Conservation (phyloP, 2,113 vertebrate species). For the Henicopernis longicauda region DNA sequence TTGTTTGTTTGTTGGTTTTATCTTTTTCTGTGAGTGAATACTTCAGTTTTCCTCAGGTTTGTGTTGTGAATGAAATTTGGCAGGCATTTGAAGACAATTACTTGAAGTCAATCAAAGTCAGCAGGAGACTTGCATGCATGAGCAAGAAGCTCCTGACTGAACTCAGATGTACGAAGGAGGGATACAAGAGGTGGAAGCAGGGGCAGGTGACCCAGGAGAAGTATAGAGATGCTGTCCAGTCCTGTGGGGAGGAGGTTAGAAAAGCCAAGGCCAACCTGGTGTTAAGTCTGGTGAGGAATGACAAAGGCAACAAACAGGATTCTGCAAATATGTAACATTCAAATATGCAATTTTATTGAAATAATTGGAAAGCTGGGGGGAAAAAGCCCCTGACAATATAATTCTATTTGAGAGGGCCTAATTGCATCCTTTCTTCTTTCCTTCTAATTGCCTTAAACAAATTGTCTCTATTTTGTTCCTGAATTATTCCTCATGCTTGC, state of each 20-base stretch:
- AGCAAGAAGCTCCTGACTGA: background rate
- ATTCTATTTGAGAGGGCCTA: background rate
- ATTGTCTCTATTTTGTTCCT: background rate
- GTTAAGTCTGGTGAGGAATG: background rate
- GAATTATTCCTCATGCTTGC: background rate
- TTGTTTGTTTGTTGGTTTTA: background rate
- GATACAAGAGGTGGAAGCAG: background rate
- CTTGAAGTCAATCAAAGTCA: background rate
- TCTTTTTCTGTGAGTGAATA: background rate
- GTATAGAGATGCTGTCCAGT: background rate
- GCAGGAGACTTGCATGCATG: background rate
- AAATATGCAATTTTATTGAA: background rate
- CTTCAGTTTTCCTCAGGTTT: conserved; percentile 10
- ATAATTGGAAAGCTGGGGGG: background rate
- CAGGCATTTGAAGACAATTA: background rate
- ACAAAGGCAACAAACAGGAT: background rate
- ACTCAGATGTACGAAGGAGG: background rate
- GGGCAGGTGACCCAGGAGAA: background rate
- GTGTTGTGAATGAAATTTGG: background rate
- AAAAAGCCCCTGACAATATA: background rate
- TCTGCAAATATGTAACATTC: background rate
- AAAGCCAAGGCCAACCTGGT: background rate
- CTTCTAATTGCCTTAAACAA: background rate
- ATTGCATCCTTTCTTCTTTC: background rate
- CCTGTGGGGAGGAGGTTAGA: background rate